Conservation (phyloP, 2,888 invertebrate species). For the Coelogynopora nodosa region DNA sequence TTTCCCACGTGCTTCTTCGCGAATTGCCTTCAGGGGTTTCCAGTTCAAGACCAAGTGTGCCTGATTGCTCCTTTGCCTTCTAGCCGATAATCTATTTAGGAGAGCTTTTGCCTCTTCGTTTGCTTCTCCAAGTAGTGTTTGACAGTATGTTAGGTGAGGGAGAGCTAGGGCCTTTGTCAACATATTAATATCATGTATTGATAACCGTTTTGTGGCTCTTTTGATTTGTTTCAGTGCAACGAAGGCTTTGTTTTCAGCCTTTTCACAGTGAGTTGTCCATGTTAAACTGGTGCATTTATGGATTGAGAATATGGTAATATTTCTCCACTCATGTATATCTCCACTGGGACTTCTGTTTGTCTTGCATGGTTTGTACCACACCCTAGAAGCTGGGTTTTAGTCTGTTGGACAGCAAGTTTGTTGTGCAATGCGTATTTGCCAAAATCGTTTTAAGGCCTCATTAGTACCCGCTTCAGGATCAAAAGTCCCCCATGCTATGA, state of each 20-base stretch:
- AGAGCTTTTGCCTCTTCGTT: background rate
- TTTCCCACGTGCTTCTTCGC: constrained; percentile 18
- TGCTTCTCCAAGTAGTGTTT: background rate
- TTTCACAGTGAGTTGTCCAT: no score
- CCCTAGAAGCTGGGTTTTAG: background rate
- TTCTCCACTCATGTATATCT: background rate
- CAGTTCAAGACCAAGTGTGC: background rate
- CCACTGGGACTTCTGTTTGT: background rate
- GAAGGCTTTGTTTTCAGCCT: no score
- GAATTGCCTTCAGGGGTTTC: background rate
- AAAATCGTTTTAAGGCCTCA: constrained; percentile 10
- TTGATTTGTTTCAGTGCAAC: background rate
- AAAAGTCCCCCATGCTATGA: background rate
- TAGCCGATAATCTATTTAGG: constrained; percentile 6
- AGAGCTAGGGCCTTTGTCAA: background rate
- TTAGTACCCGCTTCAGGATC: background rate
- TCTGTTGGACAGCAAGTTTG: background rate
- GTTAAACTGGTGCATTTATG: background rate
- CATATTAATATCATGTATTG: background rate
- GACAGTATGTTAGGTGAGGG: background rate
- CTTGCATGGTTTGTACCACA: constrained; percentile 5
- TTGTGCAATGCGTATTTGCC: background rate
- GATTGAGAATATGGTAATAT: constrained; percentile 16
- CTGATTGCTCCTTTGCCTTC: background rate
- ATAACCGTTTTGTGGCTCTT: background rate